Evolutionary conservation across 2,797 vertebrate genomes (phyloP).

Genomic region (Crocidura indochinensis): DNA sequence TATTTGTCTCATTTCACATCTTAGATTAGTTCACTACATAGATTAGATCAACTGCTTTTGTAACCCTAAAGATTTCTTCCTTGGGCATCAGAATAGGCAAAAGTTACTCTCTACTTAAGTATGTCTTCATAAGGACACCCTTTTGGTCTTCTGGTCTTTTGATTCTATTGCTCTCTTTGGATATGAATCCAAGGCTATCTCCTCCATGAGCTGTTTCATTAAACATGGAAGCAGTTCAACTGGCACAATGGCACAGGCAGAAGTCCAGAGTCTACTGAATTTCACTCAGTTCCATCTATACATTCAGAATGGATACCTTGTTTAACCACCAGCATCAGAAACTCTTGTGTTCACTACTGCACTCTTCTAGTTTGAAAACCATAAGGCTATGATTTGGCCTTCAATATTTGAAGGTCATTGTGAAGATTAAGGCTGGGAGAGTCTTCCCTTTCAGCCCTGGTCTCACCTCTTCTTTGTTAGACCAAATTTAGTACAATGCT

Average conservation of each 20-base stretch:
- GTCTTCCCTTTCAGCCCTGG: neutral
- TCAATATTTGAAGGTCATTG: neutral
- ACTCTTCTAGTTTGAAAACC: neutral
- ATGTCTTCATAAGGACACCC: neutral
- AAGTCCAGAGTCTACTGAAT: neutral
- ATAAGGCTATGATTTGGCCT: too few relatives aligned
- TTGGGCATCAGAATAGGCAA: neutral
- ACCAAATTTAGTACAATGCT: neutral
- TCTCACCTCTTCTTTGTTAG: neutral
- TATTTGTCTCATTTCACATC: neutral
- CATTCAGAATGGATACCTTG: conserved; percentile 74
- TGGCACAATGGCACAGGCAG: neutral
- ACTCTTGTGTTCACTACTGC: neutral
- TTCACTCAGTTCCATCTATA: neutral
- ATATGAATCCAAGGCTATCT: neutral
- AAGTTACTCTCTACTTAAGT: neutral
- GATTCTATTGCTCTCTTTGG: fast-evolving
- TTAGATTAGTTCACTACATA: neutral
- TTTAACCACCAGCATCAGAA: neutral
- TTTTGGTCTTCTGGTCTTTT: neutral
- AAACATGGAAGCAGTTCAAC: neutral
- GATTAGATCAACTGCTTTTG: neutral
- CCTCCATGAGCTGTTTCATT: neutral
- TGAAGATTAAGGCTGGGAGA: neutral
- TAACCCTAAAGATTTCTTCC: neutral